Evolutionary conservation across 2,888 invertebrate genomes (phyloP).

Genomic region (Lacanobia oleracea): DNA sequence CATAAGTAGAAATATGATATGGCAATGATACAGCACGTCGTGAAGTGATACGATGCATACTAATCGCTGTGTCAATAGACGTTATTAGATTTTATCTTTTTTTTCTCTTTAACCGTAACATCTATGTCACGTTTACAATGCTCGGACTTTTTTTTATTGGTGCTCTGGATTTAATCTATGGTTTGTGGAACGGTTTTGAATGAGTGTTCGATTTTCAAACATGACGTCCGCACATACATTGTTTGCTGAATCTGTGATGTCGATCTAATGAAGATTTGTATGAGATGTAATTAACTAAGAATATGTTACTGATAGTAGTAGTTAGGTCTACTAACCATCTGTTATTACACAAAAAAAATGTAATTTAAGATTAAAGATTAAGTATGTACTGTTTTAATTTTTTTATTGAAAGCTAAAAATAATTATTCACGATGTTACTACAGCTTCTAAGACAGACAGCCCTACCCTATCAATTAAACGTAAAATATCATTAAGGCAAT

Average conservation of each 20-base stretch:
- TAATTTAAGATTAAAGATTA: conserved; percentile 24
- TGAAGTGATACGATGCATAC: conserved; percentile 64
- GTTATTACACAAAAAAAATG: conserved; percentile 17
- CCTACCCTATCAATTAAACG: conserved; percentile 27
- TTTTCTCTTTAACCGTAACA: conserved; percentile 42
- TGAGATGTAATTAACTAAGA: conserved; percentile 49
- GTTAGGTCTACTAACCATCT: conserved; percentile 9
- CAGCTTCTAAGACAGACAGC: not conserved
- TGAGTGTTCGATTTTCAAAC: conserved; percentile 52
- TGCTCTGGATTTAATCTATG: conserved; percentile 44
- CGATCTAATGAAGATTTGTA: conserved; percentile 42
- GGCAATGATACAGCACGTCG: conserved; percentile 63
- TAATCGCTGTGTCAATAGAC: conserved; percentile 65
- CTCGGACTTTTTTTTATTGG: conserved; percentile 21
- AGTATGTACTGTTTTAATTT: too few relatives aligned
- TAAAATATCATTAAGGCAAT: conserved; percentile 45
- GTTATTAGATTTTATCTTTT: conserved; percentile 68
- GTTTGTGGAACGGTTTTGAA: conserved; percentile 45
- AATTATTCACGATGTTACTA: conserved; percentile 11
- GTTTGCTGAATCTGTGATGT: conserved; percentile 41
- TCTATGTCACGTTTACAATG: conserved; percentile 57
- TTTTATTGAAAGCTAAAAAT: conserved; percentile 3
- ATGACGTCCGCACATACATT: conserved; percentile 37
- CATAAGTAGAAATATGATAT: conserved; percentile 59
- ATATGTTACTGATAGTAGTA: conserved; percentile 9